Evolutionary conservation across 2,797 vertebrate genomes (phyloP).

Genomic region (Tragelaphus oryx): DNA sequence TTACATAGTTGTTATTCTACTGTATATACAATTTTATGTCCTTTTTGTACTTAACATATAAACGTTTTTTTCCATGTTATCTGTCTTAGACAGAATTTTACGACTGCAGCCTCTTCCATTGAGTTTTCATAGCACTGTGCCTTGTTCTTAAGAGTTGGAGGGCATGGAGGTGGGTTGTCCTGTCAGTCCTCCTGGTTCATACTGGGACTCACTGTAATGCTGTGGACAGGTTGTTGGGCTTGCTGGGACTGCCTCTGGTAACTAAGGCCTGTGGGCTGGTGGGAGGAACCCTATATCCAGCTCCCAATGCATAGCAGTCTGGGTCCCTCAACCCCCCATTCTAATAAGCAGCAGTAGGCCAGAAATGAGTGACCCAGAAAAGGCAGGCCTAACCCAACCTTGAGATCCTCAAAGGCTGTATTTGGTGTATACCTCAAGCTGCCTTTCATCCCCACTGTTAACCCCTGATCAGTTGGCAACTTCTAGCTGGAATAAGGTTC

Average conservation of each 20-base stretch:
- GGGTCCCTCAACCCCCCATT: background rate
- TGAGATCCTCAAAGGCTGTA: background rate
- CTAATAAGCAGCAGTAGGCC: background rate
- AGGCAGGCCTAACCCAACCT: background rate
- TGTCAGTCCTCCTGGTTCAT: background rate
- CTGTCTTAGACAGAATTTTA: conserved; percentile 57
- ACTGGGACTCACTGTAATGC: background rate
- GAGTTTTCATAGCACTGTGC: conserved; percentile 24
- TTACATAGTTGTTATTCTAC: conserved; percentile 70
- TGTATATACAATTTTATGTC: conserved; percentile 76
- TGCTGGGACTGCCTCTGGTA: background rate
- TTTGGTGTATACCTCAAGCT: background rate
- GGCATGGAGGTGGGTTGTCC: background rate
- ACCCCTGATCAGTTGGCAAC: background rate
- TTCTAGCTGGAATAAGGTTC: background rate
- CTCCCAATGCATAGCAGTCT: background rate
- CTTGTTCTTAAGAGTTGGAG: background rate
- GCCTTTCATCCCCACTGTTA: background rate
- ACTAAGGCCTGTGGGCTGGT: background rate
- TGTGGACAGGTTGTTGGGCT: background rate
- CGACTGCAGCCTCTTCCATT: conserved; percentile 27
- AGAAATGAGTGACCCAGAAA: background rate
- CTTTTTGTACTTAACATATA: conserved; percentile 76
- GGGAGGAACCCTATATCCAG: background rate
- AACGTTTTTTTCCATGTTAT: conserved; percentile 72